These are phyloP conservation scores for Rhimphoctona megacephalus DNA, from an alignment of 2,888 invertebrate species.

Conservation along the genomic window DNA sequence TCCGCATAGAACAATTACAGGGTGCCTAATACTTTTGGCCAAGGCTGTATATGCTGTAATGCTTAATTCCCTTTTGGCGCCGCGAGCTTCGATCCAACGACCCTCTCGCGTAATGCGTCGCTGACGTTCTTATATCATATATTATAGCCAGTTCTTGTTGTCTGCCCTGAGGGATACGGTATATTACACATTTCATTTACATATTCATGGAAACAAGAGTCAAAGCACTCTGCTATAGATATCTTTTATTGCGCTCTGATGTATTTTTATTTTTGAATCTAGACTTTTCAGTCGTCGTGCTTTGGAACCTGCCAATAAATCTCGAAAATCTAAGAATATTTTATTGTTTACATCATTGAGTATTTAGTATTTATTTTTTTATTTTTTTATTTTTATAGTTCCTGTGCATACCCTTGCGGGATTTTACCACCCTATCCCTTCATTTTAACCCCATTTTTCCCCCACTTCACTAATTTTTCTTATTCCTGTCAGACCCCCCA, in stretches of 20 bases:
- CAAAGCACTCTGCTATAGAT: conserved; percentile 26
- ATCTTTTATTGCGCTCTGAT: conserved; percentile 32
- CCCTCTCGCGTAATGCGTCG: conserved; percentile 26
- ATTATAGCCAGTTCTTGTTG: conserved; percentile 31
- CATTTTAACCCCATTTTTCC: too few species aligned
- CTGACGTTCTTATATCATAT: conserved; percentile 48
- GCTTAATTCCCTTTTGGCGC: conserved; percentile 41
- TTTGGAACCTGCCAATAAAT: neutral
- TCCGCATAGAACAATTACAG: too few species aligned
- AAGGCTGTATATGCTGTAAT: neutral
- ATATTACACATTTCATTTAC: conserved; percentile 63
- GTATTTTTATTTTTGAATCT: neutral
- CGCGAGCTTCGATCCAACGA: conserved; percentile 43
- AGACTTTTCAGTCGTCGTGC: neutral
- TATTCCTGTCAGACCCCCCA: too few species aligned
- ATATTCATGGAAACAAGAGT: conserved; percentile 55
- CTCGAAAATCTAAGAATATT: neutral
- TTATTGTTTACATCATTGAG: neutral
- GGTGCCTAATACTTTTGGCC: too few species aligned
- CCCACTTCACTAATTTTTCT: too few species aligned
- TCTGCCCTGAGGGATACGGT: conserved; percentile 28
- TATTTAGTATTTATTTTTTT: neutral
- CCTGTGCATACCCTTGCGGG: too few species aligned
- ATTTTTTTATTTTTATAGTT: too few species aligned
- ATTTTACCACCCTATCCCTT: too few species aligned